Percentiles rank a stretch among this genome's conserved stretches.
These are phyloP conservation scores for Agriopis leucophaearia DNA, from an alignment of 2,888 invertebrate species.

Conservation along the genomic window DNA sequence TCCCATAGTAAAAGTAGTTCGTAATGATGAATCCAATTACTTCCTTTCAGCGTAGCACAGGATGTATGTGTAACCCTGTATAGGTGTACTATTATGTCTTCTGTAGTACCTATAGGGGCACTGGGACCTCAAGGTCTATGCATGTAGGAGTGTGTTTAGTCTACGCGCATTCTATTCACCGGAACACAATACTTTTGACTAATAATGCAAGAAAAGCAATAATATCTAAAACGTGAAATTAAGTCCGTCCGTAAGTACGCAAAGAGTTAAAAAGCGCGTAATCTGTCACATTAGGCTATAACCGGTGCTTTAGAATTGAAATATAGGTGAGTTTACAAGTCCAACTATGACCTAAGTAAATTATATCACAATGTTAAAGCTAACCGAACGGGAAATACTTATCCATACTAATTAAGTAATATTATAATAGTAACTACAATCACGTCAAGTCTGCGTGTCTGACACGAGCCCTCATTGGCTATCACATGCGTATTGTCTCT, in stretches of 20 bases:
- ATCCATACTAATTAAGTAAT: background rate
- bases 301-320: too few relatives aligned
- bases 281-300: too few relatives aligned
- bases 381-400: conserved; percentile 17
- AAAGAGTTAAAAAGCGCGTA: too few relatives aligned
- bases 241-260: background rate
- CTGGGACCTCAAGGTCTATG: too few relatives aligned
- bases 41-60: too few relatives aligned
- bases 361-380: conserved; percentile 31
- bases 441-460: conserved; percentile 21
- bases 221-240: too few relatives aligned
- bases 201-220: background rate
- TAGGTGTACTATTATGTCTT: too few relatives aligned
- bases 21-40: too few relatives aligned
- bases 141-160: too few relatives aligned
- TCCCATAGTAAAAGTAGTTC: too few relatives aligned
- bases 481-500: conserved; percentile 26
- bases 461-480: conserved; percentile 15
- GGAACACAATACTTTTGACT: background rate
- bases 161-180: background rate
- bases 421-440: background rate
- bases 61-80: too few relatives aligned
- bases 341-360: conserved; percentile 11
- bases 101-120: too few relatives aligned
- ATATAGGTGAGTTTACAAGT: background rate